Conservation (phyloP, 2,113 vertebrate genomes). For the Austrofundulus limnaeus region DNA sequence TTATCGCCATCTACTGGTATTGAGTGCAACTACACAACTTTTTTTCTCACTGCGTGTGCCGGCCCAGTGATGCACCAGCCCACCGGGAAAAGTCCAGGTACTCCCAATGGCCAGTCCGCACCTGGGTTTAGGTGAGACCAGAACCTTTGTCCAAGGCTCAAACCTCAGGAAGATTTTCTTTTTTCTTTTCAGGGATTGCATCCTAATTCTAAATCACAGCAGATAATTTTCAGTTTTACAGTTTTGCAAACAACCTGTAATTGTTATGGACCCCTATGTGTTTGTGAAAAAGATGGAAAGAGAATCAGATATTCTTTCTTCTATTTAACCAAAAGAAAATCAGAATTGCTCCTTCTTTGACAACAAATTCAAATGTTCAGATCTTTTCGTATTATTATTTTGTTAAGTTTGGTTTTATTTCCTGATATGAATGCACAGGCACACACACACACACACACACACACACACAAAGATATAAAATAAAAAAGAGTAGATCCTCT, state of each 20-base stretch:
- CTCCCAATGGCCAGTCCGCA: no score
- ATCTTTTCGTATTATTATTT: not conserved
- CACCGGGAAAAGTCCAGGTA: no score
- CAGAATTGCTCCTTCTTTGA: conserved; percentile 23
- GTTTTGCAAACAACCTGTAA: no score
- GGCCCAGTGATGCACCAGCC: no score
- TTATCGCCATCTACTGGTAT: no score
- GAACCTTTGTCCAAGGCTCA: no score
- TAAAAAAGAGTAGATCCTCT: no score
- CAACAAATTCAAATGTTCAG: conserved; percentile 23
- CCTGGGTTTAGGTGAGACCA: no score
- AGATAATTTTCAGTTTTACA: conserved; percentile 36
- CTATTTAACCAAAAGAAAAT: conserved; percentile 38
- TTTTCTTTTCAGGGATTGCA: conserved; percentile 13
- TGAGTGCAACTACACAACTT: no score
- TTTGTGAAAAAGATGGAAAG: conserved; percentile 23
- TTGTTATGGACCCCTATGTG: conserved; percentile 29
- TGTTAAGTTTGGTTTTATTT: conserved; percentile 40
- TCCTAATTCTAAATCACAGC: conserved; percentile 38
- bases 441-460: not conserved
- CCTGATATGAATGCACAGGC: conserved; percentile 21
- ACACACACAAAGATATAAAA: not conserved
- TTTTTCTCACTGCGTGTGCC: no score
- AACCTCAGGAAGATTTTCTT: no score
- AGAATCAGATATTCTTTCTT: conserved; percentile 11